Percentiles rank a stretch among this genome's conserved stretches.
phyloP scores from a whole-genome alignment of 2,888 invertebrate species.

The Lamellibrachia columna region DNA sequence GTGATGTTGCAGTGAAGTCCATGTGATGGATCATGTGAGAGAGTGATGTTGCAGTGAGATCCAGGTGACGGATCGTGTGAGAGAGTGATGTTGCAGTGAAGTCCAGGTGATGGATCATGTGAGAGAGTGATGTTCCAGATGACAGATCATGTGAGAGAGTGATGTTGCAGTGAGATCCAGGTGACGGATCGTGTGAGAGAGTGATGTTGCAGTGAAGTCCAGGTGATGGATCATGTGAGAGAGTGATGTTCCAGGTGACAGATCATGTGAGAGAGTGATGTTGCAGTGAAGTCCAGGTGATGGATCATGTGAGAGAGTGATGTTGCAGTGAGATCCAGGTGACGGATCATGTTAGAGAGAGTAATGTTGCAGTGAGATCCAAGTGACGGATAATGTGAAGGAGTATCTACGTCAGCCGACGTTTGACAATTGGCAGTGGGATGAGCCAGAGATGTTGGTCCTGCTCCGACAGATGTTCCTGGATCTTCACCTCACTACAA shows the following conservation, averaged over 20 bases:
- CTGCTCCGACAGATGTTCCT: slow-evolving; percentile 84
- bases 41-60: background rate
- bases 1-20: too few relatives aligned
- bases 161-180: background rate
- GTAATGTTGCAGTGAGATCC: slow-evolving; percentile 16
- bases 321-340: too few relatives aligned
- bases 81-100: background rate
- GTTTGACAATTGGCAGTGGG: slow-evolving; percentile 85
- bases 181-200: background rate
- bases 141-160: background rate
- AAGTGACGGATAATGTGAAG: slow-evolving; percentile 72
- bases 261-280: background rate
- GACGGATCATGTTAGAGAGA: background rate
- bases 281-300: background rate
- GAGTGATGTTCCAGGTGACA: background rate
- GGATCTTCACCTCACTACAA: slow-evolving; percentile 78
- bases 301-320: too few relatives aligned
- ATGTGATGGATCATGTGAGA: too few relatives aligned
- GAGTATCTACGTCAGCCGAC: slow-evolving; percentile 76
- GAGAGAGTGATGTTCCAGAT: background rate
- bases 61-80: background rate
- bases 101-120: background rate
- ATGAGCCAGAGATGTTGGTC: slow-evolving; percentile 81
- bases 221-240: background rate
- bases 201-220: background rate